phyloP scores from a whole-genome alignment of 2,888 invertebrate species.

The Dinocampus coccinellae region DNA sequence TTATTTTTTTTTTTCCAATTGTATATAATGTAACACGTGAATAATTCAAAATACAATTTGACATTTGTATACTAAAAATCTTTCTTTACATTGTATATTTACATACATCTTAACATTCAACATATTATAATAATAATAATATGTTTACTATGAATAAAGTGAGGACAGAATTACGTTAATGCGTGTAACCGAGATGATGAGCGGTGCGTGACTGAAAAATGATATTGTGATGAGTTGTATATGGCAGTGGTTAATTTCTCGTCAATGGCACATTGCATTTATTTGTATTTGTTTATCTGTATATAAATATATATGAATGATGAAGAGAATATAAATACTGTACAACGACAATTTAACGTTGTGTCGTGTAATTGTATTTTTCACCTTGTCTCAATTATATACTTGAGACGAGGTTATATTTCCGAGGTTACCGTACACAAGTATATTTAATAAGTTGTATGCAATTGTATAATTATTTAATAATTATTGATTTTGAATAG shows the following conservation, averaged over 20 bases:
- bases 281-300: neutral
- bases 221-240: conserved; percentile 33
- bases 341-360: neutral
- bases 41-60: neutral
- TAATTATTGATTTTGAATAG: too few species aligned
- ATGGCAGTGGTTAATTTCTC: neutral
- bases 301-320: neutral
- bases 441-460: neutral
- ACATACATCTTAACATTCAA: neutral
- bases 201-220: conserved; percentile 43
- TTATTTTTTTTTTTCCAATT: too few species aligned
- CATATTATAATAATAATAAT: conserved; percentile 25
- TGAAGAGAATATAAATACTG: neutral
- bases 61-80: neutral
- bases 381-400: neutral
- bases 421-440: neutral
- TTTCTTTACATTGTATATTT: neutral
- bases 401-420: neutral
- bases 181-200: conserved; percentile 40
- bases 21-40: neutral
- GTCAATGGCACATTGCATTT: neutral
- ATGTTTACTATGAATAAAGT: conserved; percentile 39
- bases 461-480: neutral
- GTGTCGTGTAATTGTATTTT: neutral
- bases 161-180: conserved; percentile 46